These are phyloP conservation scores for Drosophila jambulina DNA, from an alignment of 1,140 invertebrate species.

Conservation along the genomic window DNA sequence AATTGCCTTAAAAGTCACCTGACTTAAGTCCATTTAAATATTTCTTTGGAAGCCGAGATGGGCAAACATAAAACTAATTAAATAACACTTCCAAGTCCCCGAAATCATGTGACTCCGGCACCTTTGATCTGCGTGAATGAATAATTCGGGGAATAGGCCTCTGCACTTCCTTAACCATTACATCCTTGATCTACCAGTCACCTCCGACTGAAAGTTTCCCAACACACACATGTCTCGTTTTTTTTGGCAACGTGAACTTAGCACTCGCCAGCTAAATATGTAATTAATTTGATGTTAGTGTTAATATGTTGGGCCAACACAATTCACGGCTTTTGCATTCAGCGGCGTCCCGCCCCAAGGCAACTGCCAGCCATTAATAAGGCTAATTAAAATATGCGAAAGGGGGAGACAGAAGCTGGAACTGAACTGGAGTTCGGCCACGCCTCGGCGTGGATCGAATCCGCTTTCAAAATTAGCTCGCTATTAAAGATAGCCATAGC, in stretches of 20 bases:
- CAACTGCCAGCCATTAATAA: slow-evolving; percentile 54
- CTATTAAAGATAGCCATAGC: slow-evolving; percentile 68
- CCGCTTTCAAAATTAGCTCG: slow-evolving; percentile 76
- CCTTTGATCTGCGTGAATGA: slow-evolving; percentile 14
- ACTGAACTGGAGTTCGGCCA: slow-evolving; percentile 31
- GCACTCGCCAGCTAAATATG: slow-evolving; percentile 61
- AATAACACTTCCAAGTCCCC: slow-evolving; percentile 7
- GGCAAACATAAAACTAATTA: slow-evolving; percentile 37
- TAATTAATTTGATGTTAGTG: slow-evolving; percentile 71
- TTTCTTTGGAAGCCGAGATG: slow-evolving; percentile 11
- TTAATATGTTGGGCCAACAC: slow-evolving; percentile 67
- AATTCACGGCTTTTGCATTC: slow-evolving; percentile 59
- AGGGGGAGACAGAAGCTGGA: slow-evolving; percentile 37
- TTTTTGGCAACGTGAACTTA: slow-evolving; percentile 57
- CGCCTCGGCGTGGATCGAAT: slow-evolving; percentile 47
- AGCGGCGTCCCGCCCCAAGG: slow-evolving; percentile 33
- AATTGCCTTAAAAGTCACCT: slow-evolving; percentile 31
- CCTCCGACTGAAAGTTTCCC: slow-evolving; percentile 48
- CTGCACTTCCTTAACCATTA: slow-evolving; percentile 24
- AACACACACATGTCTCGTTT: slow-evolving; percentile 12
- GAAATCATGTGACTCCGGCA: slow-evolving; percentile 11
- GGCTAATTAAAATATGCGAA: slow-evolving; percentile 73
- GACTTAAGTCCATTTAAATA: slow-evolving; percentile 26
- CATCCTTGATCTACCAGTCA: slow-evolving; percentile 40
- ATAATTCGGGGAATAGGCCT: slow-evolving; percentile 6